These are phyloP conservation scores for Acromyrmex charruanus DNA, from an alignment of 1,140 invertebrate genomes.

Conservation along the genomic window DNA sequence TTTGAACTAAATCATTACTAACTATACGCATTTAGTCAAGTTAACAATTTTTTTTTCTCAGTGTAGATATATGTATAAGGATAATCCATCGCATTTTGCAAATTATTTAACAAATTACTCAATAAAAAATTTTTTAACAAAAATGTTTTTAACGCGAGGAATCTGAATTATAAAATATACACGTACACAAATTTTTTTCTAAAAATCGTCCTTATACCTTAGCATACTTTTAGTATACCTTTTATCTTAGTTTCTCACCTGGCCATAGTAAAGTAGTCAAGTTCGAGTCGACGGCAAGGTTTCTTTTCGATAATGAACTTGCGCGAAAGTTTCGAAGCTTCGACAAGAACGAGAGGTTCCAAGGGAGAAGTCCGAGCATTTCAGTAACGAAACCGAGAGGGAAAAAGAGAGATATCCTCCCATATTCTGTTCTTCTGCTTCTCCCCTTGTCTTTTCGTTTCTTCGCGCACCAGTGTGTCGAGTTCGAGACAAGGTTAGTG, in stretches of 20 bases:
- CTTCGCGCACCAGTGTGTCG: conserved; percentile 25
- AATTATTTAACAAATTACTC: neutral
- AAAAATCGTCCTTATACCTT: neutral
- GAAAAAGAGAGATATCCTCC: conserved; percentile 27
- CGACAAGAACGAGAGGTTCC: conserved; percentile 28
- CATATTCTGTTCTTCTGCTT: conserved; percentile 3
- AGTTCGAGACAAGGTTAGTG: conserved; percentile 79
- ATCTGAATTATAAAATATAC: neutral
- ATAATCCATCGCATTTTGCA: neutral
- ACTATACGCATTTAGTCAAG: too few species aligned
- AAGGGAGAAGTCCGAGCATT: neutral
- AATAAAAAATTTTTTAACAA: neutral
- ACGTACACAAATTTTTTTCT: neutral
- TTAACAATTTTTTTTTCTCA: too few species aligned
- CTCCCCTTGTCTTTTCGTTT: neutral
- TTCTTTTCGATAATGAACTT: conserved; percentile 69
- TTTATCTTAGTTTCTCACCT: conserved; percentile 15
- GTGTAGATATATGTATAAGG: neutral
- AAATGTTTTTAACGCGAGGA: neutral
- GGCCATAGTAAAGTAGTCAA: neutral
- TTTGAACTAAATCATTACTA: too few species aligned
- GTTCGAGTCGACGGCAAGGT: conserved; percentile 56
- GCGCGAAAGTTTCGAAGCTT: conserved; percentile 58
- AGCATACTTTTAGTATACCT: too few species aligned
- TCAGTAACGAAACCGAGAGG: conserved; percentile 54